These are phyloP conservation scores for Apostichopus californicus DNA, from an alignment of 35 echinoderm and acorn worm species.

Conservation along the genomic window DNA sequence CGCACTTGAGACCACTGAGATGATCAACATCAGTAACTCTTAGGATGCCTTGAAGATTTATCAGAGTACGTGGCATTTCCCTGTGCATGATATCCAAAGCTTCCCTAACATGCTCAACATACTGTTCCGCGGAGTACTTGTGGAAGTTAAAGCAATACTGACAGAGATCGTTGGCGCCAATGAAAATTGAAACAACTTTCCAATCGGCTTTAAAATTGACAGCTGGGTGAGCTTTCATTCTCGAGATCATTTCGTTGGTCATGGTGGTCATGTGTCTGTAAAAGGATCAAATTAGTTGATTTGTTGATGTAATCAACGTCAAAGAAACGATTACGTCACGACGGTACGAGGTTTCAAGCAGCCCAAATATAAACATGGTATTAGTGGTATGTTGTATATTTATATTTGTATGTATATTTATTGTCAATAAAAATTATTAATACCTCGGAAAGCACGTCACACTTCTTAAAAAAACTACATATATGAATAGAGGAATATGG, in stretches of 20 bases:
- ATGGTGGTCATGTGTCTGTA: conserved; percentile 36
- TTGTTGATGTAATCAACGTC: too few species aligned
- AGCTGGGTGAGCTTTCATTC: conserved; percentile 36
- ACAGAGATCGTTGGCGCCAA: conserved; percentile 73
- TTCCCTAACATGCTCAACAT: conserved; percentile 20
- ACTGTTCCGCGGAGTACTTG: conserved; percentile 36
- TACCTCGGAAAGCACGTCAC: too few species aligned
- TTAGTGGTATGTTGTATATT: too few species aligned
- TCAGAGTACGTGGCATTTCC: conserved; percentile 41
- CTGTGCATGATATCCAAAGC: conserved; percentile 58
- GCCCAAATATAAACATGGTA: too few species aligned
- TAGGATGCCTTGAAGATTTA: conserved; percentile 21
- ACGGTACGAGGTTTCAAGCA: too few species aligned
- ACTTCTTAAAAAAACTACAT: too few species aligned
- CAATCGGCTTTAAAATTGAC: conserved; percentile 61
- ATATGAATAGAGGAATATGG: too few species aligned
- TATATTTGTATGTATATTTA: too few species aligned
- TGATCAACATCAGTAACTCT: conserved; percentile 11
- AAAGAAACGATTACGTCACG: too few species aligned
- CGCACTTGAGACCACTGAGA: conserved; percentile 5
- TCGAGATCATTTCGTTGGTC: conserved; percentile 50
- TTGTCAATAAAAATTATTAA: too few species aligned
- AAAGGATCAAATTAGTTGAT: background rate
- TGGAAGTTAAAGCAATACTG: conserved; percentile 53
- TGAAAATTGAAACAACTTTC: conserved; percentile 65